phyloP scores from a whole-genome alignment of 2,797 vertebrate genomes.

The Gadopsis bispinosus region DNA sequence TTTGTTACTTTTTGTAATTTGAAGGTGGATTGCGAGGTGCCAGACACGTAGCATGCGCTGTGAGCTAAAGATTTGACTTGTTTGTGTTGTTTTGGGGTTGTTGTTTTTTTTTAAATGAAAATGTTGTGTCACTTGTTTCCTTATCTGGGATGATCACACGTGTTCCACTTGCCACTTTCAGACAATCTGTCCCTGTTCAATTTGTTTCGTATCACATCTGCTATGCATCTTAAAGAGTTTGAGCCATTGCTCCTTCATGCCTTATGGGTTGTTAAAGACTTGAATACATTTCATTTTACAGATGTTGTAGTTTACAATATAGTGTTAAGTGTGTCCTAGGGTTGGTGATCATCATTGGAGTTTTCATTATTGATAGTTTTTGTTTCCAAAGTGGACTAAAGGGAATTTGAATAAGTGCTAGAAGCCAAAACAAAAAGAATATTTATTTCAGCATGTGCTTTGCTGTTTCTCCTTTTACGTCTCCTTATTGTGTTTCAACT shows the following conservation, averaged over 20 bases:
- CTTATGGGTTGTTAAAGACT: conserved; percentile 51
- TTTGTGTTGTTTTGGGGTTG: no score
- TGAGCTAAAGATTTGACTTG: conserved; percentile 22
- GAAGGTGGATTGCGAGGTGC: conserved; percentile 21
- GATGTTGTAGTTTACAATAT: conserved; percentile 28
- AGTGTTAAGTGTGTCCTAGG: conserved; percentile 4
- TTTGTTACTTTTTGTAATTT: conserved; percentile 11
- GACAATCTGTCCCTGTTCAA: conserved; percentile 26
- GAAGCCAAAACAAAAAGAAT: conserved; percentile 42
- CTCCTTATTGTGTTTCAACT: conserved; percentile 45
- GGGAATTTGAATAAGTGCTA: conserved; percentile 46
- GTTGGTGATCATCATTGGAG: conserved; percentile 11
- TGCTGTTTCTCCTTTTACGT: conserved; percentile 36
- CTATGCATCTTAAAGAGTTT: conserved; percentile 53
- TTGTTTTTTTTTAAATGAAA: no score
- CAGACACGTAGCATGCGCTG: conserved; percentile 19
- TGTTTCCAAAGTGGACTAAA: conserved; percentile 42
- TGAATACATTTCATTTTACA: conserved; percentile 39
- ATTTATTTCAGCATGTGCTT: conserved; percentile 53
- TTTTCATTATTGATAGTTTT: conserved; percentile 17
- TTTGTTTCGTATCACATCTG: conserved; percentile 25
- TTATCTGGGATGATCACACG: neutral
- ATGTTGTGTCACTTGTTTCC: neutral
- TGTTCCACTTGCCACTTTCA: neutral
- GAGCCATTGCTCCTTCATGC: conserved; percentile 47